phyloP scores from a whole-genome alignment of 2,888 invertebrate genomes.

The Crocallis elinguaria region DNA sequence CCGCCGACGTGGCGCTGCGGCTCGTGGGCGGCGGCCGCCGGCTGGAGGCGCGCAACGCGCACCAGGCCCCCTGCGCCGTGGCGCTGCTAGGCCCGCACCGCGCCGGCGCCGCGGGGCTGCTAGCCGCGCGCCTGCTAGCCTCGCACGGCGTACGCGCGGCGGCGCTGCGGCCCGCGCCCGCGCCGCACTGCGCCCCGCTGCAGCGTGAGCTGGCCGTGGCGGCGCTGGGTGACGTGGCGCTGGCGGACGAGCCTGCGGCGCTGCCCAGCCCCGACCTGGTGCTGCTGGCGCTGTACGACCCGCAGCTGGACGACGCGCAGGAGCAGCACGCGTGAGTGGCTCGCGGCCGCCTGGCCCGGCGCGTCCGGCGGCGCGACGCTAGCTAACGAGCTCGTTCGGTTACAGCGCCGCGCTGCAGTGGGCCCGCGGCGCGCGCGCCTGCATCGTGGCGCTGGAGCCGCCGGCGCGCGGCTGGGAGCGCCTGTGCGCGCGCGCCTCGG shows the following conservation, averaged over 20 bases:
- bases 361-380: constrained; percentile 23
- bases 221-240: constrained; percentile 51
- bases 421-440: constrained; percentile 74
- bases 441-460: constrained; percentile 85
- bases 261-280: constrained; percentile 31
- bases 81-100: constrained; percentile 89
- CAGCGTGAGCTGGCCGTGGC: constrained; percentile 40
- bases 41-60: constrained; percentile 93
- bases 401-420: constrained; percentile 83
- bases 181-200: constrained; percentile 54
- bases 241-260: constrained; percentile 62
- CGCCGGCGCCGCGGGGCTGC: constrained; percentile 84
- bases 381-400: not conserved
- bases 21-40: constrained; percentile 93
- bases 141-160: constrained; percentile 92
- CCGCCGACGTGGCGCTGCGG: constrained; percentile 90
- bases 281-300: constrained; percentile 24
- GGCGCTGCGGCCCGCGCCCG: constrained; percentile 82
- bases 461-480: constrained; percentile 76
- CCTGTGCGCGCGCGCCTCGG: constrained; percentile 48
- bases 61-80: constrained; percentile 93
- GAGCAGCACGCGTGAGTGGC: constrained; percentile 60
- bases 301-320: constrained; percentile 17
- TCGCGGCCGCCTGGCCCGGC: constrained; percentile 47
- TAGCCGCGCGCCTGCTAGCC: constrained; percentile 91